These are phyloP conservation scores for Chanos chanos DNA, from an alignment of 2,797 vertebrate species.

Conservation along the genomic window DNA sequence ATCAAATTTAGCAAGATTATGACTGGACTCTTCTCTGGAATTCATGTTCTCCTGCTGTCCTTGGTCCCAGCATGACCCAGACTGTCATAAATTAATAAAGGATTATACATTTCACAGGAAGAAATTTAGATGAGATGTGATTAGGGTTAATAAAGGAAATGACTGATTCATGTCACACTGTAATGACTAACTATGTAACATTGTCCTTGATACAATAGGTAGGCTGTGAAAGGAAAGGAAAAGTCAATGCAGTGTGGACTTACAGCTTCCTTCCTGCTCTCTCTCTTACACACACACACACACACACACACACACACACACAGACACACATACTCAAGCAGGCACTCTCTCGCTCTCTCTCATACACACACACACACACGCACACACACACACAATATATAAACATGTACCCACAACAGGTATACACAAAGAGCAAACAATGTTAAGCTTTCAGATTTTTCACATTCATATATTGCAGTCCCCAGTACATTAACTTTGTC, in stretches of 20 bases:
- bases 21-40: too few relatives aligned
- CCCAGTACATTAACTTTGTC: too few relatives aligned
- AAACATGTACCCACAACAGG: too few relatives aligned
- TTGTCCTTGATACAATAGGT: neutral
- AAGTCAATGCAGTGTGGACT: neutral
- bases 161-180: constrained; percentile 5
- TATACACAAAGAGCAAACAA: too few relatives aligned
- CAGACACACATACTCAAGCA: too few relatives aligned
- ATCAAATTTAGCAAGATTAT: too few relatives aligned
- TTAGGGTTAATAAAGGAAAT: constrained; percentile 15
- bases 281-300: neutral
- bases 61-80: neutral
- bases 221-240: neutral
- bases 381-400: too few relatives aligned
- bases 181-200: neutral
- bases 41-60: neutral
- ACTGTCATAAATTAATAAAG: constrained; percentile 15
- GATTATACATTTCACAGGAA: constrained; percentile 6
- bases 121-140: neutral
- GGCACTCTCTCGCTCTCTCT: too few relatives aligned
- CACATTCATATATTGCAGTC: too few relatives aligned
- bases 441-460: too few relatives aligned
- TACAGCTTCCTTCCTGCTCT: neutral
- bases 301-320: neutral
- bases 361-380: too few relatives aligned